Conservation (phyloP, 2,113 vertebrate species). For the Misgurnus mizolepis region DNA sequence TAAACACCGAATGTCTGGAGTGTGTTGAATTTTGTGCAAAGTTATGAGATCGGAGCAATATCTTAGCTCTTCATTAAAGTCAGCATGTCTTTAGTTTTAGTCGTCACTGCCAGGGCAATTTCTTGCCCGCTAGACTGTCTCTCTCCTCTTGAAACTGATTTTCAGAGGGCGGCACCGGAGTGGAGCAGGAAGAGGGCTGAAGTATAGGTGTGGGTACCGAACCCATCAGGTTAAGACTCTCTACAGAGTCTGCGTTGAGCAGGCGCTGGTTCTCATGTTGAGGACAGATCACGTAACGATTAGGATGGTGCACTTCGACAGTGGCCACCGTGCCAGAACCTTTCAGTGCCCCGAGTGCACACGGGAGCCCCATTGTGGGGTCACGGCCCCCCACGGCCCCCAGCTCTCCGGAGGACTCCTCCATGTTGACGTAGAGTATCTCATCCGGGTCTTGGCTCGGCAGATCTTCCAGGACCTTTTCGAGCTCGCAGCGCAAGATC, state of each 20-base stretch:
- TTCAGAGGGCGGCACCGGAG: slow-evolving; percentile 49
- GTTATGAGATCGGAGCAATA: slow-evolving; percentile 46
- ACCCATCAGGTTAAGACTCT: slow-evolving; percentile 67
- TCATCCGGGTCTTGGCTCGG: slow-evolving; percentile 84
- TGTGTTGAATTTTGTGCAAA: slow-evolving; percentile 56
- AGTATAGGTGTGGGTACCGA: slow-evolving; percentile 59
- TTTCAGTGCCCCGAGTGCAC: slow-evolving; percentile 65
- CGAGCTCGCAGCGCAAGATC: slow-evolving; percentile 78
- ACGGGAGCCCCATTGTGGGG: slow-evolving; percentile 52
- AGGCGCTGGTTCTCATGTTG: slow-evolving; percentile 73
- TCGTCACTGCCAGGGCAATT: slow-evolving; percentile 68
- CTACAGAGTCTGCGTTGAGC: slow-evolving; percentile 65
- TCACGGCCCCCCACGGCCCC: slow-evolving; percentile 76
- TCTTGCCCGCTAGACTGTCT: slow-evolving; percentile 52
- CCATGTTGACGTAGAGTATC: slow-evolving; percentile 94
- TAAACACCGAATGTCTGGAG: background rate
- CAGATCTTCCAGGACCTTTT: slow-evolving; percentile 83
- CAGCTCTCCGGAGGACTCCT: slow-evolving; percentile 74
- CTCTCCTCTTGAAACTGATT: slow-evolving; percentile 61
- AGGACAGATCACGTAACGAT: slow-evolving; percentile 87
- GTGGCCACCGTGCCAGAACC: slow-evolving; percentile 77
- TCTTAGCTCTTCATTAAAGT: slow-evolving; percentile 29
- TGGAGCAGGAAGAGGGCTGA: slow-evolving; percentile 58
- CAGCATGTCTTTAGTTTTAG: slow-evolving; percentile 14
- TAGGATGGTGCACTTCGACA: slow-evolving; percentile 78